These are phyloP conservation scores for Neoseiulus cucumeris DNA, from an alignment of 1,140 invertebrate species.

Conservation along the genomic window DNA sequence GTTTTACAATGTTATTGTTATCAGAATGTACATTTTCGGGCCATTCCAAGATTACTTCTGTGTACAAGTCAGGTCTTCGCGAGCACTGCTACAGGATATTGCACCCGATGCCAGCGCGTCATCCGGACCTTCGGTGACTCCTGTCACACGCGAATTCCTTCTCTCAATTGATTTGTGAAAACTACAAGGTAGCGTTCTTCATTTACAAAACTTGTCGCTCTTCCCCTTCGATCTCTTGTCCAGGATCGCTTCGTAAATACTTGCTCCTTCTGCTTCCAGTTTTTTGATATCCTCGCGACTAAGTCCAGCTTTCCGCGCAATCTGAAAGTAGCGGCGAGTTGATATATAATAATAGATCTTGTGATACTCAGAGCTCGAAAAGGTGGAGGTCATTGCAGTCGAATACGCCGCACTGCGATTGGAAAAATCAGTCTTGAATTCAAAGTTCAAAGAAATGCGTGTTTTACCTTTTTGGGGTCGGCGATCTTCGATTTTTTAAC, in stretches of 20 bases:
- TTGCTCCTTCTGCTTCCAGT: background rate
- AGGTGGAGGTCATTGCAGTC: background rate
- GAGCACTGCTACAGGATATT: too few relatives aligned
- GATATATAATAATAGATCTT: too few relatives aligned
- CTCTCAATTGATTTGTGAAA: too few relatives aligned
- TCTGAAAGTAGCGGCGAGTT: too few relatives aligned
- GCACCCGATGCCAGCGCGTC: too few relatives aligned
- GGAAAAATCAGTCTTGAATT: background rate
- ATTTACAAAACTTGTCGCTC: constrained; percentile 7
- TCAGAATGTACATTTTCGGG: too few relatives aligned
- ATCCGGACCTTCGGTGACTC: too few relatives aligned
- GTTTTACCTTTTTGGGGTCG: background rate
- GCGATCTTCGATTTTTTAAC: background rate
- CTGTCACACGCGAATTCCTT: too few relatives aligned
- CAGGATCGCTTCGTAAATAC: constrained; percentile 1
- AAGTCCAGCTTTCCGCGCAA: background rate
- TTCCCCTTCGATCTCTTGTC: background rate
- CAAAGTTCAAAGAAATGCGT: background rate
- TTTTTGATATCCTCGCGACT: background rate
- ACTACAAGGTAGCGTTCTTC: background rate
- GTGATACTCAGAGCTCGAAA: too few relatives aligned
- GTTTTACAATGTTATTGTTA: too few relatives aligned
- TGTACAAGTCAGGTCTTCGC: too few relatives aligned
- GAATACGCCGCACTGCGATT: background rate
- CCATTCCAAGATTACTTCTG: too few relatives aligned